Evolutionary conservation across 2,888 invertebrate genomes (phyloP).

Genomic region (Tupiocoris notatus): DNA sequence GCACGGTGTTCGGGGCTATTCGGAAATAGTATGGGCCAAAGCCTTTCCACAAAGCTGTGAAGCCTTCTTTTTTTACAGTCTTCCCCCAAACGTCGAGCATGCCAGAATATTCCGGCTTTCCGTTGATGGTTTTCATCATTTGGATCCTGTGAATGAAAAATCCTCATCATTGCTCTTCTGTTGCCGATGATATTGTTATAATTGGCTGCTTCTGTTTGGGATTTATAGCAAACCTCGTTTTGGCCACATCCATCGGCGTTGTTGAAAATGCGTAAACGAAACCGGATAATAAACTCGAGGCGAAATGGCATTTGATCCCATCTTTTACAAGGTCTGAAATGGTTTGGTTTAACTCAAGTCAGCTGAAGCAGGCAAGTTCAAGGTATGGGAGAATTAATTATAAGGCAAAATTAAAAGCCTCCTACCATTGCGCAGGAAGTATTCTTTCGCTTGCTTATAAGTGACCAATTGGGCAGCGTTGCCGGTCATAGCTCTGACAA

Average conservation of each 20-base stretch:
- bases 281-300: conserved; percentile 94
- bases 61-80: conserved; percentile 81
- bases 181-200: no score
- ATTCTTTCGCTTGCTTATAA: conserved; percentile 80
- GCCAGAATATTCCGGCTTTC: conserved; percentile 84
- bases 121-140: conserved; percentile 85
- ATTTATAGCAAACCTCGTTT: conserved; percentile 81
- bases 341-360: no score
- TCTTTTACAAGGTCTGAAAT: conserved; percentile 67
- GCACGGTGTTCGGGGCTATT: conserved; percentile 94
- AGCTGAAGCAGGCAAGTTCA: no score
- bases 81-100: conserved; percentile 75
- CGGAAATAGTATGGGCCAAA: conserved; percentile 96
- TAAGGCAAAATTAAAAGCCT: no score
- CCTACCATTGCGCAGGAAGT: conserved; percentile 60
- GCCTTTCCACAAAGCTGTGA: conserved; percentile 95
- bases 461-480: conserved; percentile 96
- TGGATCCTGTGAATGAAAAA: conserved; percentile 73
- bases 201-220: no score
- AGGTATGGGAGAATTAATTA: no score
- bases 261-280: conserved; percentile 93
- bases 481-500: conserved; percentile 92
- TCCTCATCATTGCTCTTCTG: no score
- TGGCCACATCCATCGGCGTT: conserved; percentile 99
- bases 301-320: conserved; percentile 85